These are phyloP conservation scores for Dreissena rostriformis DNA, from an alignment of 1,140 invertebrate species.

Conservation along the genomic window DNA sequence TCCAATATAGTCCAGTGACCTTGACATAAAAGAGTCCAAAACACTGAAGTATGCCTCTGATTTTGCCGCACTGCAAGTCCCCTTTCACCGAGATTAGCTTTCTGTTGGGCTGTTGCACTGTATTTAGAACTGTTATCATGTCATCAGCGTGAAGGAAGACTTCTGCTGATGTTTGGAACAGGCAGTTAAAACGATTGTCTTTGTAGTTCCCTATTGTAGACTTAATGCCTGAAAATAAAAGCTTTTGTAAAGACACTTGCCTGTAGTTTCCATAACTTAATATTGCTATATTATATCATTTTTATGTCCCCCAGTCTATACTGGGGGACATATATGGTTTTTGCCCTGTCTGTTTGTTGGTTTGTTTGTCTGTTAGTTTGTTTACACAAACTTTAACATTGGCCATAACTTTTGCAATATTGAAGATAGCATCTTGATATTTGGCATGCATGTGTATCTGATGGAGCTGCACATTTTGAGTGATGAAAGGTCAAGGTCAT, in stretches of 20 bases:
- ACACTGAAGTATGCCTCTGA: slow-evolving; percentile 15
- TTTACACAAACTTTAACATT: no score
- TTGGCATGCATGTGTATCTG: no score
- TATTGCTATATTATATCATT: not conserved
- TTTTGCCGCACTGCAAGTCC: slow-evolving; percentile 6
- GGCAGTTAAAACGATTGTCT: no score
- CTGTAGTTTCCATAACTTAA: not conserved
- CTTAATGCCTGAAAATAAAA: not conserved
- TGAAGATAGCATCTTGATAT: no score
- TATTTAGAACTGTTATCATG: slow-evolving; percentile 4
- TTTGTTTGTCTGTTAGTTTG: no score
- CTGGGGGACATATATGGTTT: no score
- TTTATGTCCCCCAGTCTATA: no score
- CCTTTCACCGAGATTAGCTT: slow-evolving; percentile 19
- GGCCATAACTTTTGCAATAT: no score
- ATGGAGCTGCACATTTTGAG: no score
- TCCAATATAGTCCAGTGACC: slow-evolving; percentile 43
- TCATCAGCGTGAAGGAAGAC: slow-evolving; percentile 13
- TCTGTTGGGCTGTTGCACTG: slow-evolving; percentile 7
- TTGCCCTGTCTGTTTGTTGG: no score
- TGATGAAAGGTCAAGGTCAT: no score
- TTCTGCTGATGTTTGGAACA: slow-evolving; percentile 48
- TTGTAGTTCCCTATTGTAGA: slow-evolving; percentile 33
- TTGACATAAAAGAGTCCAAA: slow-evolving; percentile 43
- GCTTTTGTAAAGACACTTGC: not conserved